Percentiles rank a stretch among this genome's conserved stretches.
Conservation (phyloP, 2,888 invertebrate species). For the Morinoia aosen region DNA sequence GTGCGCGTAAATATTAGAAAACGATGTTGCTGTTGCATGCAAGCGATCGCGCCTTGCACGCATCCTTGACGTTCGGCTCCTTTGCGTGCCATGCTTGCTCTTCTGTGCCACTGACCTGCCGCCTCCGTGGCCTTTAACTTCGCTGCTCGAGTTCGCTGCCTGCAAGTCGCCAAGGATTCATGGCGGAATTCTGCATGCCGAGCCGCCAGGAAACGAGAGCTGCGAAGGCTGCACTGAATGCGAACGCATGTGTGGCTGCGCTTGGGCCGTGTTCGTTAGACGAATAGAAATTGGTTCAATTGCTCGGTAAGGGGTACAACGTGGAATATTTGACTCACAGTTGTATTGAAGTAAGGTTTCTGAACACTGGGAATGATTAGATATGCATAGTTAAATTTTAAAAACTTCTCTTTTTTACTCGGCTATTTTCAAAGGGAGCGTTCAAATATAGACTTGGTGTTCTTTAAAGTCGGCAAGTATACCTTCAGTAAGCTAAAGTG, state of each 20-base stretch:
- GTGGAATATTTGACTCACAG: too few species aligned
- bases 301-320: too few species aligned
- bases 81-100: neutral
- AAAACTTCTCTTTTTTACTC: too few species aligned
- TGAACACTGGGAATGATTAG: too few species aligned
- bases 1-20: neutral
- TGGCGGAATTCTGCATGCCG: neutral
- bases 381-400: too few species aligned
- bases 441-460: too few species aligned
- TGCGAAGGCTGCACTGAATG: neutral
- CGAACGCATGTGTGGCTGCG: neutral
- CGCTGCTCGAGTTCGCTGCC: neutral
- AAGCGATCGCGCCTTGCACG: neutral
- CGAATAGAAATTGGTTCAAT: too few species aligned
- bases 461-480: too few species aligned
- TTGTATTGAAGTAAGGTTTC: too few species aligned
- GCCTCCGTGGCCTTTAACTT: constrained; percentile 1
- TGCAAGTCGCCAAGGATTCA: neutral
- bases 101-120: constrained; percentile 10
- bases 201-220: neutral
- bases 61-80: neutral
- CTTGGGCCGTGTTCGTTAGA: too few species aligned
- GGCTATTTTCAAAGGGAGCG: too few species aligned
- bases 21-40: neutral
- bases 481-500: too few species aligned